Base-by-base conservation (phyloP, 2,888 invertebrate genomes). In the Platynereis dumerilii region DNA sequence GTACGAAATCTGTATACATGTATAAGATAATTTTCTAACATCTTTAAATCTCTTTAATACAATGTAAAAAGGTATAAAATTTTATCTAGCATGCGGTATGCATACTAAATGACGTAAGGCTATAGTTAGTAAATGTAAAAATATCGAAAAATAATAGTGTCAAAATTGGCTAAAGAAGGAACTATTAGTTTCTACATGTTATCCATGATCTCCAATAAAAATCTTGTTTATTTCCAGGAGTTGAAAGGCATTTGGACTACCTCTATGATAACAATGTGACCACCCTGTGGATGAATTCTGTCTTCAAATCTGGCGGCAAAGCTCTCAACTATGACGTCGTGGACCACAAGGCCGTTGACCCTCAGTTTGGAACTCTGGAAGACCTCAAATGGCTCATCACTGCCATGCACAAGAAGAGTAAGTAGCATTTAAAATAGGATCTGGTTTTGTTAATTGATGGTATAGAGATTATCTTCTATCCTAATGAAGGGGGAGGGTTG, bases 241-340 rank as follows among this genome's bases (percentile, higher is more conserved):
- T 94, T 53, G 84, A 65, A 10, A 55, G 67, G 27, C 75, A 77
- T 54, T 42, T 78, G 20, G 60, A 58, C 26, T 78, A 82, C 67
- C 64, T 80, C 42, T 20, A 28, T 24, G 22, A 58, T 29, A 69
- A 71, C 20, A 91, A 92, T 0, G 87, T 92, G 0, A 89, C 89
- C 22, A 90, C 90, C 0, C 87, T 92, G 61, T 93, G 93, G 91
- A 85, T 95, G 67, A 92, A 92, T 0, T 92, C 94, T 0, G 91
- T 95, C 75, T 93, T 90, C 65, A 67, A 73, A 59, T 73, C 76
- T 22, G 74, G 69, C 12, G 66, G 64, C 12, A 27, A 56, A n/a
- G 93, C 94, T 83, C 90, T 91, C 79, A 93, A 93, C 0, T 92
- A 93, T 75, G 94, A 94, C 78, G 90, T 94, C 74, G 66, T 91